Evolutionary conservation across 2,888 invertebrate species (phyloP).

Genomic region (Eupelmus urozonus): DNA sequence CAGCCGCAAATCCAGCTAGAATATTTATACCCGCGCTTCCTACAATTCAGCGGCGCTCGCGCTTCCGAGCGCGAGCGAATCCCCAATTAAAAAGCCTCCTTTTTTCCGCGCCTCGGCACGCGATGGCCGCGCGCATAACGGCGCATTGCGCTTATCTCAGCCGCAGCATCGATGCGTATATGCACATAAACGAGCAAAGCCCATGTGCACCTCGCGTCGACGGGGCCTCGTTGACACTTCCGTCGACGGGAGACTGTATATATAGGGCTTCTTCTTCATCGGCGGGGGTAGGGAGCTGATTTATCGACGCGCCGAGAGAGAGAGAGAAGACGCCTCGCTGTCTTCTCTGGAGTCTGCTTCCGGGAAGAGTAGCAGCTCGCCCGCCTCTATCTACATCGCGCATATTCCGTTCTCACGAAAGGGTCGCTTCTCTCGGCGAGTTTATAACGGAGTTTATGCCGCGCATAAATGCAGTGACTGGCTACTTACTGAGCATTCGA

Average conservation of each 20-base stretch:
- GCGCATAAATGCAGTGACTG: slow-evolving; percentile 44
- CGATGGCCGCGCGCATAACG: slow-evolving; percentile 8
- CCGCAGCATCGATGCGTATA: slow-evolving; percentile 17
- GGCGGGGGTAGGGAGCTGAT: slow-evolving; percentile 27
- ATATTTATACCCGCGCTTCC: too few species aligned
- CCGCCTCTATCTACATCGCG: slow-evolving; percentile 35
- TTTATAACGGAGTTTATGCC: slow-evolving; percentile 45
- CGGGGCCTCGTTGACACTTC: slow-evolving; percentile 26
- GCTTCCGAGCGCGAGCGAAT: too few species aligned
- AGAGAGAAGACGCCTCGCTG: slow-evolving; percentile 32
- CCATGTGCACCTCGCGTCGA: too few species aligned
- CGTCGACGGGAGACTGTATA: background rate
- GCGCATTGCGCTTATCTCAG: slow-evolving; percentile 13
- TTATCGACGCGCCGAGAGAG: slow-evolving; percentile 32
- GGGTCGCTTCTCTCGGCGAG: slow-evolving; percentile 31
- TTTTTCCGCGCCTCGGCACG: background rate
- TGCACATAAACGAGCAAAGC: too few species aligned
- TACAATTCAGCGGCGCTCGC: too few species aligned
- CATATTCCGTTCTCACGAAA: slow-evolving; percentile 47
- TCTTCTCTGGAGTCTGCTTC: slow-evolving; percentile 43
- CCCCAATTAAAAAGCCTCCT: too few species aligned
- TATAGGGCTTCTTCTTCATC: slow-evolving; percentile 7
- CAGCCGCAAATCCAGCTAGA: too few species aligned
- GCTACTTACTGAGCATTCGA: slow-evolving; percentile 47
- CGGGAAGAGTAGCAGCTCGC: slow-evolving; percentile 35